Evolutionary conservation across 2,113 vertebrate species (phyloP).

Genomic region (Tursiops truncatus): DNA sequence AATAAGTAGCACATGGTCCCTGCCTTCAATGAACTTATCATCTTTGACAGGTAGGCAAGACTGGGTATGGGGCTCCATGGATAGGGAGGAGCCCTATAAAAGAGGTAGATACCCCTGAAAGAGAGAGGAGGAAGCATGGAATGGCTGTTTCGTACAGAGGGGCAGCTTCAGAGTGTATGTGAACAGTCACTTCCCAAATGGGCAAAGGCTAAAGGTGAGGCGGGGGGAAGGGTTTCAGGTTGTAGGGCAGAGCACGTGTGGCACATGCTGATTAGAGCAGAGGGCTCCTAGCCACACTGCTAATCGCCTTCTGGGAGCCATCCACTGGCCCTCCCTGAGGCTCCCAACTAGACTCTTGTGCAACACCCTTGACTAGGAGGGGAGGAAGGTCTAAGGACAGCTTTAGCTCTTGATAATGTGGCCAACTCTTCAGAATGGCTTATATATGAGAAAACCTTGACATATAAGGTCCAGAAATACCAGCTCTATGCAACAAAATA

Average conservation of each 20-base stretch:
- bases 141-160: neutral
- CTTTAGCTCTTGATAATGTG: neutral
- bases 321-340: too few relatives aligned
- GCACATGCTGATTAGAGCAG: rapidly evolving
- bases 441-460: neutral
- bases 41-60: neutral
- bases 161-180: neutral
- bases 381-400: neutral
- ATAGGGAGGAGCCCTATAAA: neutral
- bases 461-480: neutral
- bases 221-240: neutral
- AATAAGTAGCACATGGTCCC: neutral
- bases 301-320: neutral
- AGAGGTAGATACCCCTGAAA: neutral
- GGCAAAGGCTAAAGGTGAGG: neutral
- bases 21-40: neutral
- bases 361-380: neutral
- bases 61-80: neutral
- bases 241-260: neutral
- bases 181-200: neutral
- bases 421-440: neutral
- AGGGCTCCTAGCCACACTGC: rapidly evolving
- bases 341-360: neutral
- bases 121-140: neutral
- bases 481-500: neutral